These are phyloP conservation scores for Orientallactaga bullata DNA, from an alignment of 2,113 vertebrate genomes.

Conservation along the genomic window DNA sequence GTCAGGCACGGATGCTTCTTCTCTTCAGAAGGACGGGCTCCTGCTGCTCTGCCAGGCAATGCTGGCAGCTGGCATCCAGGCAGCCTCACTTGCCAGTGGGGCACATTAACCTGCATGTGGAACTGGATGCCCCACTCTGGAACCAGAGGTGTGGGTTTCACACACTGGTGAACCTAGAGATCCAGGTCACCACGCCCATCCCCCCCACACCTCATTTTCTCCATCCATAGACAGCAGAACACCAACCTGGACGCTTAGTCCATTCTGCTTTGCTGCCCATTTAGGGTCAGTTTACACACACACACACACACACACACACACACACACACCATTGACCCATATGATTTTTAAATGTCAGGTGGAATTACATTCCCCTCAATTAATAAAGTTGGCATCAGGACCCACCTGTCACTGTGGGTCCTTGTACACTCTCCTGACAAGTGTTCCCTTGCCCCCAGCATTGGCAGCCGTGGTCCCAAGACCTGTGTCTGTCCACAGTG, in stretches of 20 bases:
- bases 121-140: background rate
- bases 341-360: constrained; percentile 17
- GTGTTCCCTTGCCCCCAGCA: background rate
- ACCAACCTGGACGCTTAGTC: background rate
- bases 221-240: background rate
- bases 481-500: background rate
- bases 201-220: background rate
- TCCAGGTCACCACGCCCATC: background rate
- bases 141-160: background rate
- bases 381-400: background rate
- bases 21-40: constrained; percentile 1
- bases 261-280: background rate
- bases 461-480: background rate
- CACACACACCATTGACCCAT: background rate
- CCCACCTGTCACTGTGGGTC: background rate
- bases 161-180: background rate
- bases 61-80: constrained; percentile 54
- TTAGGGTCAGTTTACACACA: background rate
- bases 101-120: background rate
- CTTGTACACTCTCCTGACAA: background rate
- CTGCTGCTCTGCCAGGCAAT: constrained; percentile 14
- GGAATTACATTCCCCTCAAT: background rate
- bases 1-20: background rate
- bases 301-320: too few relatives aligned
- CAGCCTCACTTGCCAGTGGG: background rate